Percentiles rank a stretch among this genome's conserved stretches.
These are phyloP conservation scores for Triops longicaudatus DNA, from an alignment of 1,140 invertebrate species.

Conservation along the genomic window DNA sequence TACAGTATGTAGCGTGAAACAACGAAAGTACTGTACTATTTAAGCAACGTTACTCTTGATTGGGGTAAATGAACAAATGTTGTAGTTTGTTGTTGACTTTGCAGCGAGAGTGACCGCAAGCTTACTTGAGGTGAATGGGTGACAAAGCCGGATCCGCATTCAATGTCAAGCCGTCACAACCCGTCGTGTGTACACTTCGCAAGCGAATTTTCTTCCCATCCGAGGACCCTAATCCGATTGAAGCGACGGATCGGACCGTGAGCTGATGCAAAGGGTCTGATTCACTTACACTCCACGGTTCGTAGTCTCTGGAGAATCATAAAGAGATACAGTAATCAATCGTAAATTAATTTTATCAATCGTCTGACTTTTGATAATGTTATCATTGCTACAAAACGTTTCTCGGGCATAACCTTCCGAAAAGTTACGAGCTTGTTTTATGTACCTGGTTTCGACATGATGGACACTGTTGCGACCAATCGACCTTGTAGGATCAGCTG, in stretches of 20 bases:
- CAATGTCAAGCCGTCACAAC: conserved; percentile 55
- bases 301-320: neutral
- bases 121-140: neutral
- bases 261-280: conserved; percentile 36
- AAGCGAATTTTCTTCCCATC: conserved; percentile 76
- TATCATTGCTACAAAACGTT: neutral
- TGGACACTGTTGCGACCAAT: neutral
- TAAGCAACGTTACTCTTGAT: neutral
- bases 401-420: neutral
- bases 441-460: neutral
- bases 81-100: neutral
- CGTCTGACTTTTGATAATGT: neutral
- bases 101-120: neutral
- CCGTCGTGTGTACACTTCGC: conserved; percentile 66
- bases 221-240: conserved; percentile 73
- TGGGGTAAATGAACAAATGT: neutral
- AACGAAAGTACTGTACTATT: no score
- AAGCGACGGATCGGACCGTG: conserved; percentile 64
- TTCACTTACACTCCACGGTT: conserved; percentile 5
- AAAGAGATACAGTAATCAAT: neutral
- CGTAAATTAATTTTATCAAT: neutral
- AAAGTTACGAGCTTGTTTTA: neutral
- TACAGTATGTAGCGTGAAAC: no score
- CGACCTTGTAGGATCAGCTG: neutral
- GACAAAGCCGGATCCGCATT: neutral